A percentile compares a stretch with the other conserved stretches of the same genome.
Evolutionary conservation across 2,797 vertebrate genomes (phyloP).

Genomic region (Bryconaethiops microstoma): DNA sequence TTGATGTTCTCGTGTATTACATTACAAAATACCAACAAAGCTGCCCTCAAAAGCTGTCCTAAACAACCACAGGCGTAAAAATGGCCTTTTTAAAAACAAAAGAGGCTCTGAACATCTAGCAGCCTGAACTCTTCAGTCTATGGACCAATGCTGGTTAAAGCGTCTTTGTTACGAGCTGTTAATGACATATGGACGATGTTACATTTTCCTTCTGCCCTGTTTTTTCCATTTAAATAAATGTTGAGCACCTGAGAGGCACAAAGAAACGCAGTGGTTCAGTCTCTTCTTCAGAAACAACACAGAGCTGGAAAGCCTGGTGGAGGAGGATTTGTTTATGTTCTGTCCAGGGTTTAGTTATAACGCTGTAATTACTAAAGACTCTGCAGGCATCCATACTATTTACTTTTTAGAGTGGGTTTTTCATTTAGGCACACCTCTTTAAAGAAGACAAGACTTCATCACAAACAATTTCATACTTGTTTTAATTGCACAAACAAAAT

Average conservation of each 20-base stretch:
- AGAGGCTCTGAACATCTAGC: background rate
- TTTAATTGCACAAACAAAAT: conserved; percentile 45
- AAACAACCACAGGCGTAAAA: conserved; percentile 28
- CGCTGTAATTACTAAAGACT: background rate
- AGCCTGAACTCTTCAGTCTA: conserved; percentile 10
- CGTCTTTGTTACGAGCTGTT: conserved; percentile 40
- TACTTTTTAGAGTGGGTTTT: no score
- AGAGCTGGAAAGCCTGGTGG: background rate
- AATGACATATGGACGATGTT: conserved; percentile 44
- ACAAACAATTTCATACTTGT: background rate
- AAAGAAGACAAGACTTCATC: background rate
- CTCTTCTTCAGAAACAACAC: conserved; percentile 47
- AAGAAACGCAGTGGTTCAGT: conserved; percentile 25
- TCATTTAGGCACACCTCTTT: background rate
- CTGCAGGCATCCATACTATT: no score
- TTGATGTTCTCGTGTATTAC: conserved; percentile 25
- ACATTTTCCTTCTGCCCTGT: conserved; percentile 8
- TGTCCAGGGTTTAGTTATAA: background rate
- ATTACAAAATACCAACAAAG: no score
- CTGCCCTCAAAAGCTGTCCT: no score
- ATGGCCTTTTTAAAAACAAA: conserved; percentile 9
- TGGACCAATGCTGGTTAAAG: conserved; percentile 43
- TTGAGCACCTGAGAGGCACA: conserved; percentile 48
- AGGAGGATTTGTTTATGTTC: background rate
- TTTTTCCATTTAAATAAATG: conserved; percentile 73